Percentiles rank a stretch among this genome's conserved stretches.
Conservation (phyloP, 2,888 invertebrate species). For the Nomada hirtipes region DNA sequence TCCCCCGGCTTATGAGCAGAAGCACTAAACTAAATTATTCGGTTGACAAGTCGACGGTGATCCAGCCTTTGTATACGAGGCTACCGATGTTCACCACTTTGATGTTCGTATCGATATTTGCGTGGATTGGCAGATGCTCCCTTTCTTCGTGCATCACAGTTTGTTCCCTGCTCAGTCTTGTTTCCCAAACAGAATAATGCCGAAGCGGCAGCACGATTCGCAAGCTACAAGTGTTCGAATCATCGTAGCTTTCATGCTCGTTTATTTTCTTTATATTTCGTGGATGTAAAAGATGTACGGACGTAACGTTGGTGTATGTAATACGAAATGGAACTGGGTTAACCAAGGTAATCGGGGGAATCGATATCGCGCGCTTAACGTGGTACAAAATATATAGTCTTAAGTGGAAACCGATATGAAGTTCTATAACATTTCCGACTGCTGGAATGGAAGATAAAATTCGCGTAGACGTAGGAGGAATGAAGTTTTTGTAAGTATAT, state of each 20-base stretch:
- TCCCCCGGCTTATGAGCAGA: conserved; percentile 51
- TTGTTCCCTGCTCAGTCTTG: background rate
- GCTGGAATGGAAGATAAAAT: too few species aligned
- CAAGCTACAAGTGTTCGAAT: background rate
- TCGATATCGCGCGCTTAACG: too few species aligned
- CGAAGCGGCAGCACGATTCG: background rate
- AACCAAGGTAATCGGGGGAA: too few species aligned
- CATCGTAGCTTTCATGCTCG: background rate
- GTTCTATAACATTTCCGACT: too few species aligned
- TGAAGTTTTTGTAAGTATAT: too few species aligned
- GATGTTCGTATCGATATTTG: conserved; percentile 27
- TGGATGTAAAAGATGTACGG: background rate
- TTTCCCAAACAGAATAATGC: too few species aligned
- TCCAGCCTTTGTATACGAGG: conserved; percentile 34
- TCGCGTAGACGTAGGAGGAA: too few species aligned
- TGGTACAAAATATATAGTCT: too few species aligned
- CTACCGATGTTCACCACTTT: background rate
- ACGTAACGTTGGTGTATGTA: background rate
- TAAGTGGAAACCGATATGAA: too few species aligned
- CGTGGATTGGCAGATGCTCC: background rate
- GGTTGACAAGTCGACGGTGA: conserved; percentile 53
- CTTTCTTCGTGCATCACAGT: background rate
- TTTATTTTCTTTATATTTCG: background rate
- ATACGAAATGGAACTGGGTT: too few species aligned
- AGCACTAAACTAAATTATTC: conserved; percentile 59